Evolutionary conservation across 2,797 vertebrate genomes (phyloP).

Genomic region (Hypotaenidia okinawae): DNA sequence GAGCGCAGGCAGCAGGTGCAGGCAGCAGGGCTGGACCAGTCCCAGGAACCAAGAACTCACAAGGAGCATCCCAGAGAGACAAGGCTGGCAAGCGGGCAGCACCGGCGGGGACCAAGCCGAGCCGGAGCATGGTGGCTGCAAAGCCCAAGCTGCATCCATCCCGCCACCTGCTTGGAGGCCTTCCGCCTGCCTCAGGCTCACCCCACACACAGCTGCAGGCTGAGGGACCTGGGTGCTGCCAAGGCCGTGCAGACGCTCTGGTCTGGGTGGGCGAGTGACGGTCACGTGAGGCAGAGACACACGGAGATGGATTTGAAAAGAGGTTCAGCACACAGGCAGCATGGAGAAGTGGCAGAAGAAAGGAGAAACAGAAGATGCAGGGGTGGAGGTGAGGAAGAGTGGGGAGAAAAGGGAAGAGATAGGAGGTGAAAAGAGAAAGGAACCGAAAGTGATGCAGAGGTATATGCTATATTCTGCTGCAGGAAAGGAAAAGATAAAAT

Average conservation of each 20-base stretch:
- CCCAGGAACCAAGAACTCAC: neutral
- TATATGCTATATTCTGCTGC: neutral
- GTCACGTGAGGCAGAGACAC: slow-evolving; percentile 53
- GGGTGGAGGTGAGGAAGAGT: slow-evolving; percentile 63
- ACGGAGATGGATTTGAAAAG: slow-evolving; percentile 43
- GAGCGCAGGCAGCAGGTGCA: neutral
- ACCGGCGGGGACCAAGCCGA: neutral
- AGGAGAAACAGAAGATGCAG: slow-evolving; percentile 70
- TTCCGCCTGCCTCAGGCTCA: no score
- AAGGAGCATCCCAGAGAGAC: neutral
- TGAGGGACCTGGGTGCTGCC: slow-evolving; percentile 9
- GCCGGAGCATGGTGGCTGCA: neutral
- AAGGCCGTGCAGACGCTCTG: slow-evolving; percentile 36
- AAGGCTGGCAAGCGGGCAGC: neutral
- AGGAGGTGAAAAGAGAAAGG: slow-evolving; percentile 59
- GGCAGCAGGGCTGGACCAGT: neutral
- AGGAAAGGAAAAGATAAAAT: slow-evolving; percentile 11
- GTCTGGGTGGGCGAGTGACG: slow-evolving; percentile 50
- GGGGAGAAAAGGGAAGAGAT: slow-evolving; percentile 58
- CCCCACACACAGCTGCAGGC: no score
- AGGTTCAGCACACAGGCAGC: slow-evolving; percentile 42
- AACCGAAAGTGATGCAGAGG: slow-evolving; percentile 53
- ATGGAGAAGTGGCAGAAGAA: slow-evolving; percentile 54
- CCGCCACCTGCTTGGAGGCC: no score
- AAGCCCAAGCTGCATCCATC: neutral